These are phyloP conservation scores for Choristoneura fumiferana DNA, from an alignment of 1,140 invertebrate species.

Conservation along the genomic window DNA sequence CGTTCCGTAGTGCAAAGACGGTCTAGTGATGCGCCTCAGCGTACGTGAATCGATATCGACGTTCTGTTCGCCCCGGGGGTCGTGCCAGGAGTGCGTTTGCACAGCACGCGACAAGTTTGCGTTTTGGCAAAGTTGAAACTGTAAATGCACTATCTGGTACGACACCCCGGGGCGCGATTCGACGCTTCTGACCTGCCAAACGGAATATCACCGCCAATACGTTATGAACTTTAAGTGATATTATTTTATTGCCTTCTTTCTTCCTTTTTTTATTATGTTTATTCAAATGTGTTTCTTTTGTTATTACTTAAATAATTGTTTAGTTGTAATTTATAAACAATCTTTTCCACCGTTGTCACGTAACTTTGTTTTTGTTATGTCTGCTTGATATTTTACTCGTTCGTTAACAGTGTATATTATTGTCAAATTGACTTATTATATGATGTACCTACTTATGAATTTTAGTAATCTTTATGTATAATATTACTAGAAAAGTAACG, in stretches of 20 bases:
- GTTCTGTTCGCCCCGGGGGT: conserved; percentile 83
- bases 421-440: neutral
- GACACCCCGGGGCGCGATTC: conserved; percentile 87
- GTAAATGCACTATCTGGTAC: conserved; percentile 99
- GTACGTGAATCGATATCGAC: conserved; percentile 57
- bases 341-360: neutral
- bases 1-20: conserved; percentile 58
- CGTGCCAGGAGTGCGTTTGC: conserved; percentile 99
- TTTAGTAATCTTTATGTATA: neutral
- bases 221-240: conserved; percentile 19
- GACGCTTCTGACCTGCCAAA: conserved; percentile 53
- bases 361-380: neutral
- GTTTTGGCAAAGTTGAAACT: conserved; percentile 83
- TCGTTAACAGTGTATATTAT: neutral
- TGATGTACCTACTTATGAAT: neutral
- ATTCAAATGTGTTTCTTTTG: conserved; percentile 6
- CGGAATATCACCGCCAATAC: conserved; percentile 30
- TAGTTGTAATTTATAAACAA: neutral
- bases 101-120: conserved; percentile 80
- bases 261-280: conserved; percentile 21
- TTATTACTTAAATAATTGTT: neutral
- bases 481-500: too few species aligned
- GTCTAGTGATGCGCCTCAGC: conserved; percentile 52
- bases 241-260: neutral
- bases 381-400: conserved; percentile 6